Evolutionary conservation across 2,797 vertebrate species (phyloP).

Genomic region (Apodemus agrarius): DNA sequence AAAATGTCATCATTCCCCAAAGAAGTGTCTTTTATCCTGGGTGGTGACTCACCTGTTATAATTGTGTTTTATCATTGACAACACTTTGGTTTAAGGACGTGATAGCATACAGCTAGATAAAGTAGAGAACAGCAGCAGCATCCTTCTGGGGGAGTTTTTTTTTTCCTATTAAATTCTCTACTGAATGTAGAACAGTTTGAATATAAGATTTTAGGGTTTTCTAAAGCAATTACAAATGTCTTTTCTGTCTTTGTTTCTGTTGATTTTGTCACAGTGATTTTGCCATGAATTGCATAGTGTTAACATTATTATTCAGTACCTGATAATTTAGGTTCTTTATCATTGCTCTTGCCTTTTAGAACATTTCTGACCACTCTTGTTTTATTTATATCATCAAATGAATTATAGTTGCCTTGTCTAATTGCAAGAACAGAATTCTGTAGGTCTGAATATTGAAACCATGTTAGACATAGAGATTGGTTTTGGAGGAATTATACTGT

Average conservation of each 20-base stretch:
- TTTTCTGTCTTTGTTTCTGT: constrained; percentile 13
- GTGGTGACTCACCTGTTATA: not conserved
- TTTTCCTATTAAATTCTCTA: not conserved
- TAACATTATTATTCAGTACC: not conserved
- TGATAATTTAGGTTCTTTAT: not conserved
- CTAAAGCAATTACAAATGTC: not conserved
- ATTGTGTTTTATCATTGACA: not conserved
- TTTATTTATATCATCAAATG: not conserved
- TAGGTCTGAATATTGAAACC: not conserved
- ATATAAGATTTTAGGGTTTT: not conserved
- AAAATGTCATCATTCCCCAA: constrained; percentile 28
- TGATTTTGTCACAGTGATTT: not conserved
- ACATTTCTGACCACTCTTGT: not conserved
- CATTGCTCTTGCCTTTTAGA: constrained; percentile 1
- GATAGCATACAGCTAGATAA: not conserved
- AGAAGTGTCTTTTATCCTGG: not conserved
- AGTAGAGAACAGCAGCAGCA: not conserved
- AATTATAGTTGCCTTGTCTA: constrained; percentile 1
- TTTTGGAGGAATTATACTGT: not conserved
- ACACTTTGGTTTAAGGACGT: not conserved
- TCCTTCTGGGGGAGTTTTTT: not conserved
- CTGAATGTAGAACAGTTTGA: not conserved
- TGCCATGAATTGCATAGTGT: not conserved
- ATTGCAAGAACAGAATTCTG: not conserved
- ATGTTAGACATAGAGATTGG: not conserved